Percentiles rank a stretch among this genome's conserved stretches.
phyloP scores from a whole-genome alignment of 2,888 invertebrate genomes.

The Helobdella robusta region DNA sequence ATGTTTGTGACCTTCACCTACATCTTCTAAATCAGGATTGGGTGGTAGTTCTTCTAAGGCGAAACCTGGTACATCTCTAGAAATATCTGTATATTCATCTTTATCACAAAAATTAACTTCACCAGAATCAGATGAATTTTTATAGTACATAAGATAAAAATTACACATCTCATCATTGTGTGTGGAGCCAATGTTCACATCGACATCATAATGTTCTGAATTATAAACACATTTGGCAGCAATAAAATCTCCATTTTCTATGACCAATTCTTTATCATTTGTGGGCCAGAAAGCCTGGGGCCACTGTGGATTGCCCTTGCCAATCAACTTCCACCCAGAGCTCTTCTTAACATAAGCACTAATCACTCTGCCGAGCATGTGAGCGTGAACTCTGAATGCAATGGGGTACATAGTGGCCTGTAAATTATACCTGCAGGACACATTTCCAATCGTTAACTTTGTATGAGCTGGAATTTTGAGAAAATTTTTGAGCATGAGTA shows the following conservation, averaged over 20 bases:
- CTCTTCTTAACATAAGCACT: conserved; percentile 43
- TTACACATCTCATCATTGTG: conserved; percentile 51
- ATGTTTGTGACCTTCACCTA: conserved; percentile 37
- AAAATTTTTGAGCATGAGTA: conserved; percentile 36
- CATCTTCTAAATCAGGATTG: conserved; percentile 48
- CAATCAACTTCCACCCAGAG: conserved; percentile 43
- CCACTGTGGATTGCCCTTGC: conserved; percentile 58
- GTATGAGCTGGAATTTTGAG: conserved; percentile 38
- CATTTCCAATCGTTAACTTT: conserved; percentile 46
- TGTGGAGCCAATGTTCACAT: conserved; percentile 40
- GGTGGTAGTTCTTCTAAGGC: conserved; percentile 51
- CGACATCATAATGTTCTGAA: conserved; percentile 47
- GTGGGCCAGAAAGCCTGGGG: conserved; percentile 57
- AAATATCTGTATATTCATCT: conserved; percentile 38
- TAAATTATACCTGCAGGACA: conserved; percentile 51
- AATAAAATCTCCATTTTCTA: conserved; percentile 50
- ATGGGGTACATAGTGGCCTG: conserved; percentile 51
- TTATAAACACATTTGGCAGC: conserved; percentile 49
- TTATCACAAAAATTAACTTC: conserved; percentile 36
- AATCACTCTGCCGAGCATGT: conserved; percentile 55
- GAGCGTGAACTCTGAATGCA: conserved; percentile 56
- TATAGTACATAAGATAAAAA: conserved; percentile 50
- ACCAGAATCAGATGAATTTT: conserved; percentile 35
- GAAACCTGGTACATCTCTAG: conserved; percentile 45
- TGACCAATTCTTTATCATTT: conserved; percentile 40